Evolutionary conservation across 2,888 invertebrate genomes (phyloP).

Genomic region (Metallyticus violacea): DNA sequence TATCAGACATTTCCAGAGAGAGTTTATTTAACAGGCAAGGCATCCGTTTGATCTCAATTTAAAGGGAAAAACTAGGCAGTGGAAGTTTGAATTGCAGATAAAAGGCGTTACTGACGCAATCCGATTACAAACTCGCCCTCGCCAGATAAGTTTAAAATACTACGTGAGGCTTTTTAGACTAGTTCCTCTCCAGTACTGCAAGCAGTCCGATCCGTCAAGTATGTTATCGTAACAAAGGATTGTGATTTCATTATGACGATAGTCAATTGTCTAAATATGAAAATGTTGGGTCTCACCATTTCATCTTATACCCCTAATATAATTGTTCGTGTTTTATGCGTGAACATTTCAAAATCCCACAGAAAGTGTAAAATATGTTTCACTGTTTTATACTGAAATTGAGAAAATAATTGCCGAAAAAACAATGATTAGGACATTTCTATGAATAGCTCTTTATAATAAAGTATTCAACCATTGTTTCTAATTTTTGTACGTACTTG

Average conservation of each 20-base stretch:
- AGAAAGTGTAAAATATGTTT: too few species aligned
- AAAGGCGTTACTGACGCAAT: background rate
- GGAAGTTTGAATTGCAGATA: background rate
- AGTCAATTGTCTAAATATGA: background rate
- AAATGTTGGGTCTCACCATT: too few species aligned
- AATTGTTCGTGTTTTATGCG: too few species aligned
- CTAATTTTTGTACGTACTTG: too few species aligned
- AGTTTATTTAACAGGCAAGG: background rate
- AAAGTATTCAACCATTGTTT: too few species aligned
- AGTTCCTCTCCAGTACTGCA: background rate
- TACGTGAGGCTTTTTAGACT: background rate
- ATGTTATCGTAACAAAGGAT: background rate
- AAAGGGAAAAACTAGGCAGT: background rate
- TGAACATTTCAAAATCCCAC: too few species aligned
- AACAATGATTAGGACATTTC: too few species aligned
- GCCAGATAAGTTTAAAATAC: background rate
- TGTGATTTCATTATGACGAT: background rate
- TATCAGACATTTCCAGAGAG: background rate
- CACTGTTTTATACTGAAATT: too few species aligned
- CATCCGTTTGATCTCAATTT: background rate
- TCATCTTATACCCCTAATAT: too few species aligned
- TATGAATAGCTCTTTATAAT: too few species aligned
- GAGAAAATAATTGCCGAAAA: too few species aligned
- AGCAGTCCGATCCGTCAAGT: background rate
- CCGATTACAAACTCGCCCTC: background rate